Conservation (phyloP, 2,888 invertebrate genomes). For the Agriopis marginaria region DNA sequence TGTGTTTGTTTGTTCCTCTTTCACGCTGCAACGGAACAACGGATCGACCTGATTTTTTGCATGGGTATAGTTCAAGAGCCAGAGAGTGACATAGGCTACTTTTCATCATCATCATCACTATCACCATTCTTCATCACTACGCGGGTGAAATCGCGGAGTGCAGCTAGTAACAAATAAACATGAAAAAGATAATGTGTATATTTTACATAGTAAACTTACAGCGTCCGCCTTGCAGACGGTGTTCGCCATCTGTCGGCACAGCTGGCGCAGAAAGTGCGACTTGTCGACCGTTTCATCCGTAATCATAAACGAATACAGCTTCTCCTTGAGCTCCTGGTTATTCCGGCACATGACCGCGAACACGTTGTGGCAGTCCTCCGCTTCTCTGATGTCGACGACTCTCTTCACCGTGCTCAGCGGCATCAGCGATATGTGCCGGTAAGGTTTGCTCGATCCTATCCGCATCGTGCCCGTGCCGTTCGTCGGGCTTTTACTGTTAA, state of each 20-base stretch:
- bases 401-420: conserved; percentile 95
- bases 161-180: too few relatives aligned
- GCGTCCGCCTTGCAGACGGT: conserved; percentile 97
- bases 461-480: conserved; percentile 87
- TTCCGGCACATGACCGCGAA: conserved; percentile 96
- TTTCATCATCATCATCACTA: too few relatives aligned
- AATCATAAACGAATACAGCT: conserved; percentile 94
- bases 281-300: conserved; percentile 94
- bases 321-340: conserved; percentile 94
- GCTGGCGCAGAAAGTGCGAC: conserved; percentile 91
- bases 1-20: too few relatives aligned
- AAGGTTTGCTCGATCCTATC: conserved; percentile 91
- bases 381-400: conserved; percentile 95
- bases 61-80: too few relatives aligned
- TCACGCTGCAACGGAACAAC: too few relatives aligned
- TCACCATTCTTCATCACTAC: too few relatives aligned
- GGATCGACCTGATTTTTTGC: too few relatives aligned
- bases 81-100: too few relatives aligned
- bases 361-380: conserved; percentile 95
- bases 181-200: background rate
- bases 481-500: conserved; percentile 85
- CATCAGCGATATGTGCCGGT: conserved; percentile 96
- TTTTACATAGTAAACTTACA: conserved; percentile 86
- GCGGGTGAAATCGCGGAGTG: too few relatives aligned
- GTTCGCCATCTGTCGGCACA: conserved; percentile 97